Conservation (phyloP, 2,797 vertebrate species). For the Channallabes apus region DNA sequence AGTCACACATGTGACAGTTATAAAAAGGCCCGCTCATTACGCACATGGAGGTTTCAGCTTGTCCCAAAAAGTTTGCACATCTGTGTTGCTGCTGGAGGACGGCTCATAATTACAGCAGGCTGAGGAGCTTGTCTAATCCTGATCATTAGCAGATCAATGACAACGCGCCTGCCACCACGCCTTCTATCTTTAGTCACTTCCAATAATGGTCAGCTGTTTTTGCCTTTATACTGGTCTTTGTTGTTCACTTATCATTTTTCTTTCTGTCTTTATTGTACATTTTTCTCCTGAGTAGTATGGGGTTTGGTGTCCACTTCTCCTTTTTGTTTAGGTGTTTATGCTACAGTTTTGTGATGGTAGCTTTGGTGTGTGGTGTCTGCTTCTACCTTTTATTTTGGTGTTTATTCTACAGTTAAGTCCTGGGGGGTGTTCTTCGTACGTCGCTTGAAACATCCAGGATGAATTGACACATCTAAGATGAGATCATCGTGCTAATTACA, state of each 20-base stretch:
- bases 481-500: no score
- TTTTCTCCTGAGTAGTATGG: not conserved
- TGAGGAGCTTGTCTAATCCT: conserved; percentile 16
- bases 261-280: not conserved
- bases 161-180: conserved; percentile 3
- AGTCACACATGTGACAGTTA: not conserved
- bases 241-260: not conserved
- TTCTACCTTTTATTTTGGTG: not conserved
- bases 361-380: not conserved
- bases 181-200: conserved; percentile 22
- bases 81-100: conserved; percentile 24
- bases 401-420: no score
- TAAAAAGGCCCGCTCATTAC: not conserved
- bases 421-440: no score
- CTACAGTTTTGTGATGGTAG: not conserved
- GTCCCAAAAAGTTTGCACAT: not conserved
- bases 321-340: not conserved
- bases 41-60: not conserved
- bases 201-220: not conserved
- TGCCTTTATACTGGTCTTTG: not conserved
- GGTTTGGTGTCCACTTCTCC: not conserved
- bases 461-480: no score
- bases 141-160: conserved; percentile 30
- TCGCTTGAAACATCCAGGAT: no score
- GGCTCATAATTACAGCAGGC: conserved; percentile 22